Conservation (phyloP, 1,140 invertebrate genomes). For the Reticulitermes speratus region DNA sequence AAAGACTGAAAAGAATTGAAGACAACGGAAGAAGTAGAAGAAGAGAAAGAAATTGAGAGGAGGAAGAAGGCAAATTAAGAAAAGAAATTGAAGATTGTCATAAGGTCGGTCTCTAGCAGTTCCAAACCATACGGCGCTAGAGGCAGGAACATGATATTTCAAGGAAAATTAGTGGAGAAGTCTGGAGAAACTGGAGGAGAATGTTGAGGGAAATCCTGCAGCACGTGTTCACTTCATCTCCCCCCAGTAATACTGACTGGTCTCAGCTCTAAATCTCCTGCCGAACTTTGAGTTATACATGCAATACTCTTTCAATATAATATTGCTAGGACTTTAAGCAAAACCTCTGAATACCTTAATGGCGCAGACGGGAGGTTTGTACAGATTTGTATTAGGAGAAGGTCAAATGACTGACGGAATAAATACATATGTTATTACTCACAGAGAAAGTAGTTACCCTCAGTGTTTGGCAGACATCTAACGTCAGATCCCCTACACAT, state of each 20-base stretch:
- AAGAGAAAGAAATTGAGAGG: background rate
- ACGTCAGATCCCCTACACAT: too few relatives aligned
- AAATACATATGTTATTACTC: background rate
- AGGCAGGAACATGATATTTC: background rate
- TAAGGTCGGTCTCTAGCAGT: background rate
- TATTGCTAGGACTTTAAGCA: background rate
- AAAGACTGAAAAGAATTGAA: background rate
- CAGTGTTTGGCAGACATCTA: too few relatives aligned
- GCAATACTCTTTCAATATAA: background rate
- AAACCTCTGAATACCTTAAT: background rate
- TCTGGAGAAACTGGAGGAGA: background rate
- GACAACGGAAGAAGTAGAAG: background rate
- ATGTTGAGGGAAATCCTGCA: background rate
- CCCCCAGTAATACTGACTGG: background rate
- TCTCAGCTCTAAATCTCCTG: too few relatives aligned
- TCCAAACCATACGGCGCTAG: background rate
- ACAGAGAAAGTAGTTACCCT: too few relatives aligned
- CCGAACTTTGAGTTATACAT: background rate
- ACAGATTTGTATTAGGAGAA: too few relatives aligned
- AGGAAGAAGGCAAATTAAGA: background rate
- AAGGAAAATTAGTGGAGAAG: background rate
- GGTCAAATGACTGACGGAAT: background rate
- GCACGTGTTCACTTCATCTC: background rate
- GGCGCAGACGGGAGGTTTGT: background rate
- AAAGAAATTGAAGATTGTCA: background rate